Conservation (phyloP, 2,113 vertebrate species). For the Misgurnus anguillicaudatus region DNA sequence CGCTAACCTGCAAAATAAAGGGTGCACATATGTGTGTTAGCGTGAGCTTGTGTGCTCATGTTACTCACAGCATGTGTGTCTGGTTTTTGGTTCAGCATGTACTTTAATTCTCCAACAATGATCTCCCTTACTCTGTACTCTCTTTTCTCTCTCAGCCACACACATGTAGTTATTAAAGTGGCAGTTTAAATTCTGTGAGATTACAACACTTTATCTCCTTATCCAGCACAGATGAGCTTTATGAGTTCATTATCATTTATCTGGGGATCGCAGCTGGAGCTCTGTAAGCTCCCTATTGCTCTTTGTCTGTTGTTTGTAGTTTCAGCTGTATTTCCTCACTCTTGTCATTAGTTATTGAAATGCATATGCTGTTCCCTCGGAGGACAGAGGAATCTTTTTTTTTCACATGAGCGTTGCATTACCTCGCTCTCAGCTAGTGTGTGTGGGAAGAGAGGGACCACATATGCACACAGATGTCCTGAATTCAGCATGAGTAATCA, state of each 20-base stretch:
- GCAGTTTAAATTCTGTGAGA: slow-evolving; percentile 37
- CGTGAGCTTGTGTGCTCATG: neutral
- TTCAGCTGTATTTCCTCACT: slow-evolving; percentile 36
- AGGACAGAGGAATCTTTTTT: neutral
- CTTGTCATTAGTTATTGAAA: slow-evolving; percentile 28
- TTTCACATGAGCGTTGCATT: neutral
- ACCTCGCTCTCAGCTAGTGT: neutral
- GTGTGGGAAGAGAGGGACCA: neutral
- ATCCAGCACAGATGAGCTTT: slow-evolving; percentile 41
- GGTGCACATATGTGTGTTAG: slow-evolving; percentile 28
- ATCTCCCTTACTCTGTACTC: neutral
- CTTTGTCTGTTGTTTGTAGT: slow-evolving; percentile 31
- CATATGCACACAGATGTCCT: neutral
- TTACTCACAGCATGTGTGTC: neutral
- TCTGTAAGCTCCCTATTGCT: slow-evolving; percentile 3
- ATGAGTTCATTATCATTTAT: slow-evolving; percentile 45
- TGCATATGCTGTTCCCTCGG: neutral
- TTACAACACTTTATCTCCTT: slow-evolving; percentile 41
- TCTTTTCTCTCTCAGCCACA: neutral
- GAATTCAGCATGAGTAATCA: slow-evolving; percentile 5
- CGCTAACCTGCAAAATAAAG: slow-evolving; percentile 57
- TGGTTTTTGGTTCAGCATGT: neutral
- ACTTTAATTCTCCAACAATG: neutral
- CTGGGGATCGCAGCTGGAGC: slow-evolving; percentile 37
- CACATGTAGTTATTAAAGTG: slow-evolving; percentile 40